phyloP scores from a whole-genome alignment of 2,113 vertebrate species.

The Podiceps cristatus region DNA sequence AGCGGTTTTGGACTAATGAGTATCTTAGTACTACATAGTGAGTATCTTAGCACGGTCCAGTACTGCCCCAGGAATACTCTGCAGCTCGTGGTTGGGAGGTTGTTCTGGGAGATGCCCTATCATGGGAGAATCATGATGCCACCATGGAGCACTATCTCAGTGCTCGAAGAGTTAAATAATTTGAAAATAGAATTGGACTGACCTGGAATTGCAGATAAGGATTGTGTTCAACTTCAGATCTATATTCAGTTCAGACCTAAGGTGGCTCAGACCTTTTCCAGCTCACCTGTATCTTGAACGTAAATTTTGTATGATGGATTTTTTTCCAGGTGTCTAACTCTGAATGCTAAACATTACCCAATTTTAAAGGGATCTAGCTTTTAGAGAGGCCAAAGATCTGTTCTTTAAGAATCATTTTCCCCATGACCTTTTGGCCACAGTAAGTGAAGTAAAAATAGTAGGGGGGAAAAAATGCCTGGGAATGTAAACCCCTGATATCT shows the following conservation, averaged over 20 bases:
- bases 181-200: neutral
- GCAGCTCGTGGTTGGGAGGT: neutral
- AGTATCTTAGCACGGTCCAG: neutral
- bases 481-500: neutral
- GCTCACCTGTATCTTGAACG: neutral
- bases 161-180: neutral
- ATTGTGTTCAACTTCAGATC: neutral
- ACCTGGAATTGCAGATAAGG: neutral
- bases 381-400: neutral
- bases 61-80: neutral
- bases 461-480: neutral
- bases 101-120: neutral
- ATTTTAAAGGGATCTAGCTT: neutral
- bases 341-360: neutral
- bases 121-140: neutral
- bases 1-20: neutral
- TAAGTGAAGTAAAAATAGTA: neutral
- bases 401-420: neutral
- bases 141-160: neutral
- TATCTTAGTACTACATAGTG: neutral
- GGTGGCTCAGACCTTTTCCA: neutral
- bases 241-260: neutral
- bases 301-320: neutral
- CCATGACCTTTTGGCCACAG: neutral
- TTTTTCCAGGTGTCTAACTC: neutral